Base-by-base conservation (phyloP, 1,140 invertebrate genomes). In the Halesus radiatus region DNA sequence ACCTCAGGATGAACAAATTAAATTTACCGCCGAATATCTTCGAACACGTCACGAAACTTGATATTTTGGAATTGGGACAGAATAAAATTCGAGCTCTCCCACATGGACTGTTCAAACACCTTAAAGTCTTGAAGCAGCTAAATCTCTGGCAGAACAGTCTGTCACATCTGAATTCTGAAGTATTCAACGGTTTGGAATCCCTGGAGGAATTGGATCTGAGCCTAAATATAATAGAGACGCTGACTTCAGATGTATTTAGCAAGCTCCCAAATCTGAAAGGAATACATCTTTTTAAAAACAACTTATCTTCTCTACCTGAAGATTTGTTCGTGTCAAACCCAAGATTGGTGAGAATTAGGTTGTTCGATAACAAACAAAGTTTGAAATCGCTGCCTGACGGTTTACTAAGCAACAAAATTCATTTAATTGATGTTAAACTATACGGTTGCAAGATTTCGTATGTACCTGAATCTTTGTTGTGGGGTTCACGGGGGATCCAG, bases 111-210 rank as follows among this genome's bases (percentile, higher is more conserved):
- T 93, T 94, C 83, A 86, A 88, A 53, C 90, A 92, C 85, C 87
- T 93, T 80, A 87, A 86, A 37, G 90, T 90, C 76, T 84, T 94
- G 52, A 86, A 87, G 76, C 89, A 90, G 32, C 84, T 94, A 50
- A 93, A 92, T 77, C 84, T 94, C 26, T 93, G 92, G 92, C 89
- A 90, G 83, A 94, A 93, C 83, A 89, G 90, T 76, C 86, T 94
- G 66, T 88, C 87, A 15, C 90, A 90, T 84, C 87, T 94, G 5
- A 89, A 90, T 0, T 86, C 90, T 66, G 89, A 91, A 54, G 87
- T 91, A 66, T 94, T 94, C 78, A 88, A 90, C 37, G 90, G 91
- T 20, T 87, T 93, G 6, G 84, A 89, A 22, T 90, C 91, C 5
- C 85, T 94, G 13, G 86, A 90, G 83, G 89, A 90, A 83, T 87